phyloP scores from a whole-genome alignment of 1,140 invertebrate species.

The Araneus ventricosus region DNA sequence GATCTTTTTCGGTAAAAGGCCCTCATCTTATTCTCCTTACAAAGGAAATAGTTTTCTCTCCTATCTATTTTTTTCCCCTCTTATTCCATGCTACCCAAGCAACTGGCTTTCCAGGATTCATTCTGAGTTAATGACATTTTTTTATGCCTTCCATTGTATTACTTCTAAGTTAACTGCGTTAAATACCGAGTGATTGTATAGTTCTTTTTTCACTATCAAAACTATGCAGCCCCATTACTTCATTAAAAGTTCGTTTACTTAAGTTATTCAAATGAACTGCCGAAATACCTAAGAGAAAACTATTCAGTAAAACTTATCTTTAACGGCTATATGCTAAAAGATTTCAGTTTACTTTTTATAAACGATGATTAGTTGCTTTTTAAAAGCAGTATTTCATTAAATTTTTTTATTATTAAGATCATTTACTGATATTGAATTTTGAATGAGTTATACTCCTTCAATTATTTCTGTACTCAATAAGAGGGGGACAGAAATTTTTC shows the following conservation, averaged over 20 bases:
- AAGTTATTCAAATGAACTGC: not conserved
- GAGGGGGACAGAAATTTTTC: no score
- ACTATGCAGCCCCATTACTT: not conserved
- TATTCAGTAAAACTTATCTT: not conserved
- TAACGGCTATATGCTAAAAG: not conserved
- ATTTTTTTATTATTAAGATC: no score
- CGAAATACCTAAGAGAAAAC: not conserved
- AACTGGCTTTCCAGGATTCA: not conserved
- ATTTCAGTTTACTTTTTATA: not conserved
- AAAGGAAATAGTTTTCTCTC: constrained; percentile 43
- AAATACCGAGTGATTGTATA: not conserved
- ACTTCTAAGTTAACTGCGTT: not conserved
- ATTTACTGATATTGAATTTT: no score
- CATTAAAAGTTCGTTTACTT: not conserved
- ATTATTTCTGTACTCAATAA: no score
- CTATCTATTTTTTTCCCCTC: not conserved
- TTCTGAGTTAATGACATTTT: constrained; percentile 22
- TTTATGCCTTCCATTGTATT: not conserved
- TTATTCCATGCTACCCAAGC: not conserved
- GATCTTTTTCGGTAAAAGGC: not conserved
- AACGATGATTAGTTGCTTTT: no score
- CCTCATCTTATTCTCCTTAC: not conserved
- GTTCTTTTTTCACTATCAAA: not conserved
- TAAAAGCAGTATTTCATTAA: no score
- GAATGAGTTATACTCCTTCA: no score